Conservation (phyloP, 2,113 vertebrate genomes). For the Buteo buteo region DNA sequence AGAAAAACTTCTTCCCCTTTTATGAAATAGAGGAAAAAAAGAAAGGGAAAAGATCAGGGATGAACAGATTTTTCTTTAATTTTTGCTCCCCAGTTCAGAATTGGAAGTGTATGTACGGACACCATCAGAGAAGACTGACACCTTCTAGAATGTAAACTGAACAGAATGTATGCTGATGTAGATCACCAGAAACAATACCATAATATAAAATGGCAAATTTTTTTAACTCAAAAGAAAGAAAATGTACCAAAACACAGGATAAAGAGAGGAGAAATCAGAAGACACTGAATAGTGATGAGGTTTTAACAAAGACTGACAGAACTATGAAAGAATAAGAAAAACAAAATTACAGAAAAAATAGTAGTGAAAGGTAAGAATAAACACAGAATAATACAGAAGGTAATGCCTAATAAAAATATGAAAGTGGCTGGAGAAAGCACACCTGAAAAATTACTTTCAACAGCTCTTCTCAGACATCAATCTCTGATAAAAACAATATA, state of each 20-base stretch:
- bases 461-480: background rate
- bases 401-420: background rate
- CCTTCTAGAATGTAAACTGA: background rate
- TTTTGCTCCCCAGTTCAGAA: background rate
- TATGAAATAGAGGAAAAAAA: fast-evolving
- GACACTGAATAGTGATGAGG: background rate
- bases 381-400: background rate
- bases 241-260: background rate
- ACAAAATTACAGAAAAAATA: background rate
- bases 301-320: background rate
- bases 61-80: background rate
- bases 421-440: background rate
- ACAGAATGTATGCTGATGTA: background rate
- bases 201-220: background rate
- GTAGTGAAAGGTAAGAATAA: background rate
- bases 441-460: background rate
- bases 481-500: background rate
- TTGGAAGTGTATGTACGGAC: background rate
- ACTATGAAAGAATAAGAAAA: background rate
- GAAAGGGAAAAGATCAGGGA: background rate
- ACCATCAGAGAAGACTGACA: background rate
- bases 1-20: background rate
- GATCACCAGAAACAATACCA: background rate
- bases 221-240: background rate
- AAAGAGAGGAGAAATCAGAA: background rate